Base-by-base conservation (phyloP, 2,888 invertebrate genomes). In the Adelognathus sp. region DNA sequence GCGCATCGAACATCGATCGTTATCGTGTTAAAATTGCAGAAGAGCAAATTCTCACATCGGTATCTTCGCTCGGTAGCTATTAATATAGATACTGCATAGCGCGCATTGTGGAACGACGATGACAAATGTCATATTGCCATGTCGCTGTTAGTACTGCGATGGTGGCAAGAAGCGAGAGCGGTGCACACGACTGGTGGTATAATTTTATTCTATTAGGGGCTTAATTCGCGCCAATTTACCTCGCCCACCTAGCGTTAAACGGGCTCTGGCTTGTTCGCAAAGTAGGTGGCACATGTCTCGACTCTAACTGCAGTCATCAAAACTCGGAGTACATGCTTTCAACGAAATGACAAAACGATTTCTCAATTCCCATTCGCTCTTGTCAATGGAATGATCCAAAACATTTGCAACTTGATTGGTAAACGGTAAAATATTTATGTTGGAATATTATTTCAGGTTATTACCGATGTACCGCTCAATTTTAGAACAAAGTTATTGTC, bases 191-290 rank as follows among this genome's bases (percentile, higher is more conserved):
- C 75, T 71, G 61, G 82, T 24, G 46, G 21, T 79, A 83, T 82
- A 85, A 87, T 84, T 89, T 88, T 82, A 86, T 86, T 85, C 83
- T 80, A 88, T 87, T 85, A 86, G 77, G n/a, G 70, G 63, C 84
- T 85, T 87, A 88, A 89, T 88, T 88, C 81, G 85, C 83, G 84
- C 79, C 85, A 89, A 89, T 88, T 88, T 84, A 82, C 79, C 76
- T 81, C 88, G 86, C 88, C 88, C 84, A 86, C 88, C 74, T 73
- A 80, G 44, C 27, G 58, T 61, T 58, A 44, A 75, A 75, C 54
- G 39, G 67, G 4, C 39, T 54, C 36, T 11, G 6, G 41, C 29
- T 39, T 29, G 18, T 54, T 50, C 46, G 11, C 46, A 21, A 50
- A 4, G 46, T 46, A 46, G 36, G 36, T 36, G 21, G 21, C 11